Conservation (phyloP, 2,113 vertebrate species). For the Aspidoscelis tigris region DNA sequence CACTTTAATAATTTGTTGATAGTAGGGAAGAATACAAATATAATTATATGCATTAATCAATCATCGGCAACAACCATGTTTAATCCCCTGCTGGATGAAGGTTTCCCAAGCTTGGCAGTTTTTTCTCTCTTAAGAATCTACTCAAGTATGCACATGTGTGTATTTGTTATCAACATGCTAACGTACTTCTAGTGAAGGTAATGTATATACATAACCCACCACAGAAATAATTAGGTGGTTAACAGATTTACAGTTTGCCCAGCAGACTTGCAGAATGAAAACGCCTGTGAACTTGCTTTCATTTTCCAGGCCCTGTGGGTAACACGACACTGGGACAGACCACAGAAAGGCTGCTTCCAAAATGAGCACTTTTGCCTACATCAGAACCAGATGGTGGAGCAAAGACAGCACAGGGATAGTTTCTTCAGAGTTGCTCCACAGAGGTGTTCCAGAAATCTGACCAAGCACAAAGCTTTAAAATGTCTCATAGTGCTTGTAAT, state of each 20-base stretch:
- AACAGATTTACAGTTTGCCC: not conserved
- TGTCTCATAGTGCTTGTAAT: slow-evolving; percentile 21
- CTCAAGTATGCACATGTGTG: no score
- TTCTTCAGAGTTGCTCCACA: slow-evolving; percentile 22
- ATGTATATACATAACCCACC: not conserved
- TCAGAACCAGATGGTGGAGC: slow-evolving; percentile 15
- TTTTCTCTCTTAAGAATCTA: no score
- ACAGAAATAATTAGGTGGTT: not conserved
- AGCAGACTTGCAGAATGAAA: not conserved
- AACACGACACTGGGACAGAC: not conserved
- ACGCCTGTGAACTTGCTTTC: not conserved
- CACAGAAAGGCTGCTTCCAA: not conserved
- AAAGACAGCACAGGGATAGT: not conserved
- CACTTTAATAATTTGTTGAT: no score
- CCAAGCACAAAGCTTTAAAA: not conserved
- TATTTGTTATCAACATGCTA: no score
- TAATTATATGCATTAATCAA: no score
- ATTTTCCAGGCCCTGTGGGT: slow-evolving; percentile 21
- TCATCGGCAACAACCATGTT: no score
- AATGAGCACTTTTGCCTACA: slow-evolving; percentile 30
- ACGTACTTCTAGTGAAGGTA: no score
- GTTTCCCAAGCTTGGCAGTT: no score
- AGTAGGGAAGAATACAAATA: no score
- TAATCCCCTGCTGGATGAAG: no score
- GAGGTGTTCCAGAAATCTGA: not conserved